A percentile compares a stretch with the other conserved stretches of the same genome.
Evolutionary conservation across 2,113 vertebrate genomes (phyloP).

Genomic region (Theristicus caerulescens): DNA sequence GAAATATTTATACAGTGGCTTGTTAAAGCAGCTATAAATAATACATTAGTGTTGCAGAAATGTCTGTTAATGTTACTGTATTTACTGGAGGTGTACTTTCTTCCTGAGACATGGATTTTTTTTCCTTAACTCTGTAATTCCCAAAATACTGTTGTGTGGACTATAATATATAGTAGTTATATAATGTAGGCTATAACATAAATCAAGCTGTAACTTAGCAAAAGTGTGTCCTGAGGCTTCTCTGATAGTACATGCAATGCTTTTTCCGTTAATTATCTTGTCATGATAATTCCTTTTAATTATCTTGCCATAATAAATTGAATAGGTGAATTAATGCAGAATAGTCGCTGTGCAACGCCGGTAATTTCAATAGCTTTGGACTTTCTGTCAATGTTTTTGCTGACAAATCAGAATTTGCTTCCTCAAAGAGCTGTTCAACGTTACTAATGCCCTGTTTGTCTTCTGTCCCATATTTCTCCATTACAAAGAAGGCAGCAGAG

Average conservation of each 20-base stretch:
- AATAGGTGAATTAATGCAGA: not conserved
- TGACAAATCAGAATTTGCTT: not conserved
- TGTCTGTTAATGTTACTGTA: not conserved
- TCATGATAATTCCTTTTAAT: constrained; percentile 41
- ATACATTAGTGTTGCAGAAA: not conserved
- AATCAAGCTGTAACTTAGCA: not conserved
- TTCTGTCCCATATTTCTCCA: rapidly evolving
- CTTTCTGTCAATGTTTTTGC: not conserved
- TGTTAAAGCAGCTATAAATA: constrained; percentile 36
- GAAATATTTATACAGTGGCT: not conserved
- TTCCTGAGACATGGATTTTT: not conserved
- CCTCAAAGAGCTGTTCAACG: not conserved
- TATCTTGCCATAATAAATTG: not conserved
- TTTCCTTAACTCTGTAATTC: not conserved
- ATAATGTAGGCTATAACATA: not conserved
- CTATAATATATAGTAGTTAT: rapidly evolving
- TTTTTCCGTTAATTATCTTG: constrained; percentile 14
- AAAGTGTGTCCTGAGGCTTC: not conserved
- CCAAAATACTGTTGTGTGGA: rapidly evolving
- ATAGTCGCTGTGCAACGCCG: not conserved
- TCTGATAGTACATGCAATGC: not conserved
- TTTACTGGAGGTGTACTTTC: not conserved
- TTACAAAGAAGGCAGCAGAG: not conserved
- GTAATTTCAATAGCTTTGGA: not conserved
- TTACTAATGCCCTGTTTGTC: not conserved